Base-by-base conservation (phyloP, 2,113 vertebrate genomes). In the Gavia stellata region DNA sequence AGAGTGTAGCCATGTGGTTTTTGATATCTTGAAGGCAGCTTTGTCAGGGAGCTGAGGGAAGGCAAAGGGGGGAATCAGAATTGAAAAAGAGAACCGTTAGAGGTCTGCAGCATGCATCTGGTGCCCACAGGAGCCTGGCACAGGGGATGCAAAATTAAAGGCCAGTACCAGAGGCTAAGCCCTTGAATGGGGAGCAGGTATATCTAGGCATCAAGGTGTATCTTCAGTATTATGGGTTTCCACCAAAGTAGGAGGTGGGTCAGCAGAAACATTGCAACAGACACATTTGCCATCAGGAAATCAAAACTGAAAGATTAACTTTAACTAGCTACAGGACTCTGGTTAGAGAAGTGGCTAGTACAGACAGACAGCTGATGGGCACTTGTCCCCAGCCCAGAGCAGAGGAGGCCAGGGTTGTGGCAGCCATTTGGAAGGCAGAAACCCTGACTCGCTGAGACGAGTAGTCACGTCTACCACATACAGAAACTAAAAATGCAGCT, bases 361-460 rank as follows among this genome's bases (percentile, higher is more conserved):
- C 19, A 10, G 78, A 6, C 70, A 15, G 70, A 6, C 21, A 86
- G 63, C 4, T 10, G 71, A 10, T 3, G 36, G 92, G 13, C 74
- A 2, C 44, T 56, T 4, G 7, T 23, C 38, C 17, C 56, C 15
- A 31, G 29, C 28, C n/a, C 28, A 3, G 44, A 17, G 77, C 85
- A 19, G 40, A 36, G 45, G n/a, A 33, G 26, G n/a, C 40, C 45
- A 20, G 44, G 49, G 16, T 1, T 14, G 71, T 2, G 36, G 67
- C 0, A 53, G 49, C 66, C 11, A 4, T 36, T 16, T 2, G 13
- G 55, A 44, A 68, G 42, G 67, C 45, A 62, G 67, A 33, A 31
- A 44, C 66, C 1, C 1, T 34, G 58, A 40, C 63, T 78, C 0
- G 5, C 71, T 18, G 3, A 15, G 82, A 9, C 1, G 15, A 28